Base-by-base conservation (phyloP, 2,888 invertebrate species). In the Euphydryas editha region DNA sequence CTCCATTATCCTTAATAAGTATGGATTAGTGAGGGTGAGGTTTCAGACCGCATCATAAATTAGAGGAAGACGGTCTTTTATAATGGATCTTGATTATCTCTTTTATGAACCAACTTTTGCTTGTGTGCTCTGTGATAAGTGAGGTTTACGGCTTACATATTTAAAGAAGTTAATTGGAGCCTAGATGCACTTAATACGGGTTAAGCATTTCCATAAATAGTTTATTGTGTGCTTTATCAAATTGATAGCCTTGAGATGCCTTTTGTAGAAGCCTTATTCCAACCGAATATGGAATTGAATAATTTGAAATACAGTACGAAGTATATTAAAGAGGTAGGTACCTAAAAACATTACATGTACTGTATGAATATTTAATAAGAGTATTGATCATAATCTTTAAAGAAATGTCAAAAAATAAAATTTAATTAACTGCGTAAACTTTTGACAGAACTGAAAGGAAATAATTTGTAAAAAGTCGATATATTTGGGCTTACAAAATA, bases 1-100 rank as follows among this genome's bases (percentile, higher is more conserved):
- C 81, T 76, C 90, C 86, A 91, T 92, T 91, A 90, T 87, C 90
- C 91, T 86, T 90, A 91, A 90, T 91, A 92, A 92, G 90, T 90
- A 86, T 84, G 90, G 91, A 92, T 92, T 91, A 90, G 88, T 80
- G 71, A 81, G 84, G 86, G 88, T 80, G 82, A 85, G 84, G 83
- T 78, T 76, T 78, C 81, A 80, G 82, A 82, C 83, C 81, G 76
- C 76, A 69, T 81, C 85, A 84, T 91, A 92, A 92, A 91, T 91
- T 86, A 86, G 78, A 75, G 62, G 78, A 80, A 81, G 83, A 80
- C 83, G 81, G 81, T 84, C 83, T 89, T 87, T 78, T 87, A 85
- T 87, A 87, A 88, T 86, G 80, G 78, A 76, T 79, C 80, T 88
- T 89, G 87, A 88, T 86, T 83, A 85, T 83, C 79, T 79, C 73